These are phyloP conservation scores for Sander lucioperca DNA, from an alignment of 2,113 vertebrate species.

Conservation along the genomic window DNA sequence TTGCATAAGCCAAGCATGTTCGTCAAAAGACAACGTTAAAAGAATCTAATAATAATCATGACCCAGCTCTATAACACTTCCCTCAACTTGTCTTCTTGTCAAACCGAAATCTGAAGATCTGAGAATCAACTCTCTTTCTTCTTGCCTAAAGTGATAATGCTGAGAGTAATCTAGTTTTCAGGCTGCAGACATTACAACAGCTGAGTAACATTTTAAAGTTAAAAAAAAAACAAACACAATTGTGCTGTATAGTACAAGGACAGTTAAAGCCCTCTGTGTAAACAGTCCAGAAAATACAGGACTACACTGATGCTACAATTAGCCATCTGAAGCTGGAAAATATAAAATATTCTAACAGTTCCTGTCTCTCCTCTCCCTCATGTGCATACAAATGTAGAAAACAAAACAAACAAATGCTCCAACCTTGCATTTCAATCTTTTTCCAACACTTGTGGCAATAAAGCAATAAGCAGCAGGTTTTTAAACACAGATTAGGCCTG, in stretches of 20 bases:
- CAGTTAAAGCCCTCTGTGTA: slow-evolving; percentile 4
- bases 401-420: slow-evolving; percentile 26
- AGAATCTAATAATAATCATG: slow-evolving; percentile 64
- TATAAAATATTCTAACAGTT: not conserved
- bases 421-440: slow-evolving; percentile 37
- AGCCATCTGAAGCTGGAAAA: not conserved
- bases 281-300: slow-evolving; percentile 21
- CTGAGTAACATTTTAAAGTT: slow-evolving; percentile 37
- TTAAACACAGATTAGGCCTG: slow-evolving; percentile 74
- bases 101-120: slow-evolving; percentile 44
- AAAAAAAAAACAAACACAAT: slow-evolving; percentile 17
- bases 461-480: slow-evolving; percentile 68
- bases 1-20: slow-evolving; percentile 26
- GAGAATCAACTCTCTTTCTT: slow-evolving; percentile 11
- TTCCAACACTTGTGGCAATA: slow-evolving; percentile 64
- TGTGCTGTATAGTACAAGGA: not conserved
- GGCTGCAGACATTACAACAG: slow-evolving; percentile 20
- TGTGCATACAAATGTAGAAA: not conserved
- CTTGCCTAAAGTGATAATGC: slow-evolving; percentile 17
- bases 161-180: slow-evolving; percentile 34
- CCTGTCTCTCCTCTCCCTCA: not conserved
- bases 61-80: slow-evolving; percentile 16
- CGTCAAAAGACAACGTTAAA: slow-evolving; percentile 27
- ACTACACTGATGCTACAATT: slow-evolving; percentile 2
- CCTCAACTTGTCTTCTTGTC: slow-evolving; percentile 25